These are phyloP conservation scores for Blomia tropicalis DNA, from an alignment of 2,888 invertebrate species.

Conservation along the genomic window DNA sequence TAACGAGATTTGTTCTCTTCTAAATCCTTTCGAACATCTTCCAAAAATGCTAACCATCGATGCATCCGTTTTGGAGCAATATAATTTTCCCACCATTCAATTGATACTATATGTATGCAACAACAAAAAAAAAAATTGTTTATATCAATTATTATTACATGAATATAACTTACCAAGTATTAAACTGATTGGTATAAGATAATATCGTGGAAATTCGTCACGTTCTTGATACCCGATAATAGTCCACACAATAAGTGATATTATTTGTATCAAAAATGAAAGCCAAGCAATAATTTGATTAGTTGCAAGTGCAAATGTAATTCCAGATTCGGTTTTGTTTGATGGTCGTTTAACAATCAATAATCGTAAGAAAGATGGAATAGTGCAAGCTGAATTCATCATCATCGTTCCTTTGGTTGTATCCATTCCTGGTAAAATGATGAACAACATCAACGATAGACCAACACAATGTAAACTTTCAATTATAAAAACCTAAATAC, in stretches of 20 bases:
- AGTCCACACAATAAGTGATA: conserved; percentile 12
- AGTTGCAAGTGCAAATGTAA: not conserved
- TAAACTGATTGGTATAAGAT: conserved; percentile 11
- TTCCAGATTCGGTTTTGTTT: not conserved
- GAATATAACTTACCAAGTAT: not conserved
- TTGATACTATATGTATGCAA: conserved; percentile 14
- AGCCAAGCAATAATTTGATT: not conserved
- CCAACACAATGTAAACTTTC: conserved; percentile 35
- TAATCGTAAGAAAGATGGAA: conserved; percentile 46
- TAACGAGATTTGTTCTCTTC: conserved; percentile 15
- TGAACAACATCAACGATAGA: conserved; percentile 39
- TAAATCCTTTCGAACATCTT: not conserved
- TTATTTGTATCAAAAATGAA: not conserved
- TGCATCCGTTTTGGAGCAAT: not conserved
- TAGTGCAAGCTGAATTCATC: conserved; percentile 39
- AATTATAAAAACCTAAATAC: not conserved
- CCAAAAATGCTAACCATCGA: not conserved
- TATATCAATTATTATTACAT: not conserved
- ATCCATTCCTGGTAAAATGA: conserved; percentile 40
- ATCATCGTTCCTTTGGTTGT: conserved; percentile 40
- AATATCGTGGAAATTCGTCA: not conserved
- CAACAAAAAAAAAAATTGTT: not conserved
- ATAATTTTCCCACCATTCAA: conserved; percentile 23
- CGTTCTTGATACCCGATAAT: not conserved
- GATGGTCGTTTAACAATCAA: conserved; percentile 36